Evolutionary conservation across 2,888 invertebrate genomes (phyloP).

Genomic region (Idaea dimidiata): DNA sequence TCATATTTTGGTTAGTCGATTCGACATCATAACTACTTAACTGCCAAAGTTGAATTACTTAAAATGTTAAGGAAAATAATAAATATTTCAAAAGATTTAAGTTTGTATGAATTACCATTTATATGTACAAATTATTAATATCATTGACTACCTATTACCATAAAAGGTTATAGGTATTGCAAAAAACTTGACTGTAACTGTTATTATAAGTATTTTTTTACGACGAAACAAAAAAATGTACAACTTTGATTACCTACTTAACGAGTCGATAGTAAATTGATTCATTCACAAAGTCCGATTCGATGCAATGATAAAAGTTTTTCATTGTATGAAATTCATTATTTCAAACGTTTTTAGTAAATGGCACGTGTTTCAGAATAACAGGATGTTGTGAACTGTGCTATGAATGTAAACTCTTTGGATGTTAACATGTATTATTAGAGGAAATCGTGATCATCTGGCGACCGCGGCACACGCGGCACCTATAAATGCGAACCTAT

Average conservation of each 20-base stretch:
- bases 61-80: constrained; percentile 9
- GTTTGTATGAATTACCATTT: neutral
- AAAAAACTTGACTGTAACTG: neutral
- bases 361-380: constrained; percentile 59
- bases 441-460: constrained; percentile 66
- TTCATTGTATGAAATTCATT: constrained; percentile 28
- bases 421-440: constrained; percentile 44
- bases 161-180: neutral
- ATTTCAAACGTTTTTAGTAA: constrained; percentile 52
- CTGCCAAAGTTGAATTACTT: no score
- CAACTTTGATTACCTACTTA: neutral
- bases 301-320: neutral
- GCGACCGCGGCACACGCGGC: constrained; percentile 29
- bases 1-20: neutral
- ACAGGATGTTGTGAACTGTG: constrained; percentile 59
- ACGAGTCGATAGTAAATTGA: constrained; percentile 16
- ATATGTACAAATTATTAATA: neutral
- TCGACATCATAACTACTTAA: constrained; percentile 10
- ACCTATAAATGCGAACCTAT: constrained; percentile 43
- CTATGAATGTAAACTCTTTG: constrained; percentile 55
- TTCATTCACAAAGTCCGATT: constrained; percentile 15
- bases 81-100: constrained; percentile 11
- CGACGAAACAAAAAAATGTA: constrained; percentile 6
- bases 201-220: constrained; percentile 2
- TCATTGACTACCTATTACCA: neutral